Evolutionary conservation across 2,888 invertebrate genomes (phyloP), one percentile per base, ranked within the genome.

Genomic region (Cheilosia variabilis): DNA sequence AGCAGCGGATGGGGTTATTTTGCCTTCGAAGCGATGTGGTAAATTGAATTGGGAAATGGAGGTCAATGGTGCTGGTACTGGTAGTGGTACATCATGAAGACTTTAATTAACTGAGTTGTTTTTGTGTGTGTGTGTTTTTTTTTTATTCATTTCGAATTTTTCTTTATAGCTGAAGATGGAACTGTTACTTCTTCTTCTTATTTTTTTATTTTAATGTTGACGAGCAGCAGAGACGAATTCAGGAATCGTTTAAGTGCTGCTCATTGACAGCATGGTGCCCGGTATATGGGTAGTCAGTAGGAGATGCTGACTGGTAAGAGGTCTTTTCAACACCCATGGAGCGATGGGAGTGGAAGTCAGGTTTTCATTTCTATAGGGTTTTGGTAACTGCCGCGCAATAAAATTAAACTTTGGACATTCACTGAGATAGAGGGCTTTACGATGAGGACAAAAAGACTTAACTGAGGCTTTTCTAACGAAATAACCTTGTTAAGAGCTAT

Each of bases 81-180:
- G 45, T 47, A 31, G 15, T 15, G 41, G 43, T 34, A 53, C 41
- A 37, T 62, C 72, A 63, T 63, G 68, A 72, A 66, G 62, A 45
- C 57, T 86, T 81, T 86, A 81, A 86, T 86, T 86, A 77, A 68
- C 41, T 55, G 31, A 53, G 15, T 50, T 41, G 24, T 80, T 47
- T 15, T 68, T 68, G 24, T 37, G 34, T 4, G 6, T 6, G 0
- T 6, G 55, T 50, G 24, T 31, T 17, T 37, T 45, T 17, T 27
- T 45, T n/a, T 7, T 34, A 72, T 65, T 63, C 43, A 53, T 57
- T 63, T 73, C 34, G 15, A 24, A 10, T 34, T 57, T 57, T 37
- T 45, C 78, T 79, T 79, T 79, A 73, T 83, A 10, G 37, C 50
- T 24, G 9, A 2, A 55, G 24, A 57, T 65, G 52, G 13, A 75